These are phyloP conservation scores for Euzetes globulus DNA, from an alignment of 2,888 invertebrate genomes.

Conservation along the genomic window DNA sequence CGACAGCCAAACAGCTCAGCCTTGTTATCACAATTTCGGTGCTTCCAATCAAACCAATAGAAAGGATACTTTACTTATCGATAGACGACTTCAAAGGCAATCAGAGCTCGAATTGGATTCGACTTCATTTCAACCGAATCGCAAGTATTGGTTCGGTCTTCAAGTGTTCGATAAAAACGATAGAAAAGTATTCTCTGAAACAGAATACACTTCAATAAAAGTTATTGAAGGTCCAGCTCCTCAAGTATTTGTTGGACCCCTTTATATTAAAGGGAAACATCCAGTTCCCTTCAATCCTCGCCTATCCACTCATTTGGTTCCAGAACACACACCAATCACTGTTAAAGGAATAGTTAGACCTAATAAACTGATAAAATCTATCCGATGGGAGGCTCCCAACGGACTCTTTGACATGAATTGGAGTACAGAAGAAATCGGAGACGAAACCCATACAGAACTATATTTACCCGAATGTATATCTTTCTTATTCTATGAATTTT, in stretches of 20 bases:
- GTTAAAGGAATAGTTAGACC: slow-evolving; percentile 27
- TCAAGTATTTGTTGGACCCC: slow-evolving; percentile 37
- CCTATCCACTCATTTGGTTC: slow-evolving; percentile 33
- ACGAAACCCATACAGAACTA: slow-evolving; percentile 30
- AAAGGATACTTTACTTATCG: slow-evolving; percentile 27
- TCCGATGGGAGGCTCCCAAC: slow-evolving; percentile 39
- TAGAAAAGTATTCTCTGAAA: slow-evolving; percentile 37
- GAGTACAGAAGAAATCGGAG: slow-evolving; percentile 15
- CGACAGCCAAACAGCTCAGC: slow-evolving; percentile 37
- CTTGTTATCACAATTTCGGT: slow-evolving; percentile 35
- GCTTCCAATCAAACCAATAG: slow-evolving; percentile 9
- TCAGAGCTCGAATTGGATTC: slow-evolving; percentile 17
- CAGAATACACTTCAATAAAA: slow-evolving; percentile 36
- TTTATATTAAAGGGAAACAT: slow-evolving; percentile 33
- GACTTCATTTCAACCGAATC: slow-evolving; percentile 36
- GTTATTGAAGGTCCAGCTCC: slow-evolving; percentile 40
- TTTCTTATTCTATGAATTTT: not conserved
- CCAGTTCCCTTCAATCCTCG: slow-evolving; percentile 33
- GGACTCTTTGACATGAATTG: slow-evolving; percentile 33
- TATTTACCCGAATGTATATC: slow-evolving; percentile 33
- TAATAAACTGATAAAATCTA: slow-evolving; percentile 24
- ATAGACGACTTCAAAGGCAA: slow-evolving; percentile 29
- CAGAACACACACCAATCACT: slow-evolving; percentile 31
- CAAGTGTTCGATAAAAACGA: slow-evolving; percentile 41
- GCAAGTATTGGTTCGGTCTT: slow-evolving; percentile 39